These are phyloP conservation scores for Bufotes viridis DNA, from an alignment of 2,797 vertebrate species.

Conservation along the genomic window DNA sequence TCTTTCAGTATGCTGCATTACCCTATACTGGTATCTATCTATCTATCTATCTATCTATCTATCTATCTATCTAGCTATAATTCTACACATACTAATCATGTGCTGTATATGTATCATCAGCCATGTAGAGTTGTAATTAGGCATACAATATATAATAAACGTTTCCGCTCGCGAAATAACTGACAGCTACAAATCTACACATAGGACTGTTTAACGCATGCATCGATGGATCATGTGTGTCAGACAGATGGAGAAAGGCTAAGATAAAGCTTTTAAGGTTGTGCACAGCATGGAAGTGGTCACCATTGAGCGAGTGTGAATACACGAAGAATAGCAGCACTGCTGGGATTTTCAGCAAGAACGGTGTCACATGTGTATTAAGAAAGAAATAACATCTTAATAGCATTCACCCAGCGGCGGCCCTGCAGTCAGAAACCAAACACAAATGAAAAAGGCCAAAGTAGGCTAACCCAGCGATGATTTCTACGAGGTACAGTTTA, in stretches of 20 bases:
- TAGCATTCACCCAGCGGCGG: constrained; percentile 3
- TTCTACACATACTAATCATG: too few relatives aligned
- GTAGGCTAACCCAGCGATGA: background rate
- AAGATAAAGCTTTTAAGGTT: constrained; percentile 14
- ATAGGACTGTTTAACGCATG: background rate
- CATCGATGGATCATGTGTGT: background rate
- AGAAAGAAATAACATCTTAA: constrained; percentile 13
- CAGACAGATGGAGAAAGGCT: background rate
- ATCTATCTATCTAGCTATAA: too few relatives aligned
- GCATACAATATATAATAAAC: background rate
- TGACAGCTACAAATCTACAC: background rate
- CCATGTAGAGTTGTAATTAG: too few relatives aligned
- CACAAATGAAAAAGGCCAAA: constrained; percentile 1
- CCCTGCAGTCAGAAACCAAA: constrained; percentile 15
- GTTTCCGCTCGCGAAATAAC: background rate
- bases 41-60: too few relatives aligned
- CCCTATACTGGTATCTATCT: too few relatives aligned
- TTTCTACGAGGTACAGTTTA: background rate
- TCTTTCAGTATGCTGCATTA: too few relatives aligned
- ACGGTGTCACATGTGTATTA: constrained; percentile 3
- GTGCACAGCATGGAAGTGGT: constrained; percentile 10
- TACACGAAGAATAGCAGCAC: constrained; percentile 16
- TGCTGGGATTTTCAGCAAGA: constrained; percentile 14
- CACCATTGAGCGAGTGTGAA: constrained; percentile 10
- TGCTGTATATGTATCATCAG: too few relatives aligned